Evolutionary conservation across 2,113 vertebrate species (phyloP).

Genomic region (Apodemus sylvaticus): DNA sequence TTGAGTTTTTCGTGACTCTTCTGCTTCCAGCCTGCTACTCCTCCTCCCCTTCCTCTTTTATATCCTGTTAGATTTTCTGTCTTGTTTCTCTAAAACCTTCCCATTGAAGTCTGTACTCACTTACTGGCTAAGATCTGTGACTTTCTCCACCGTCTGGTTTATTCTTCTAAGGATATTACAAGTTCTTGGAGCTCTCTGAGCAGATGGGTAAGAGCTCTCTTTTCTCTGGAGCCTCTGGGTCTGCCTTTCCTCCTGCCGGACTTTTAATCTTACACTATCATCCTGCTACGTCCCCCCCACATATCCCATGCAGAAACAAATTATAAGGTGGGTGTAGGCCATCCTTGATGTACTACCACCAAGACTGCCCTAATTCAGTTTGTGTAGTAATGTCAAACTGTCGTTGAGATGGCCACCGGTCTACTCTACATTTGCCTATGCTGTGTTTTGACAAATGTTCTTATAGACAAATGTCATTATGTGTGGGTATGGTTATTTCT

Average conservation of each 20-base stretch:
- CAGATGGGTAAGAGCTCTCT: neutral
- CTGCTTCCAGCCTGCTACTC: neutral
- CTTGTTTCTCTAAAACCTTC: neutral
- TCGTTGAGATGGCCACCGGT: neutral
- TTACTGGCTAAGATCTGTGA: neutral
- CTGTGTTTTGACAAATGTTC: neutral
- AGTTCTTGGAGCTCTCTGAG: neutral
- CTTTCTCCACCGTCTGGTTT: neutral
- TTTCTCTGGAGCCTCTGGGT: neutral
- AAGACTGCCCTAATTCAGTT: neutral
- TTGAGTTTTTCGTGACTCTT: neutral
- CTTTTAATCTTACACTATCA: slow-evolving; percentile 7
- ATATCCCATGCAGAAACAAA: neutral
- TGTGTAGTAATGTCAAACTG: neutral
- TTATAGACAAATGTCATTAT: neutral
- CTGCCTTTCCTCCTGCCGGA: neutral
- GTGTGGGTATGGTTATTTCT: neutral
- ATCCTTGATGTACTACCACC: neutral
- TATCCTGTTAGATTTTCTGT: neutral
- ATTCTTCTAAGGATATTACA: neutral
- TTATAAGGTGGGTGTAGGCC: neutral
- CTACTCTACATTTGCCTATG: slow-evolving; percentile 14
- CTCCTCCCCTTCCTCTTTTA: neutral
- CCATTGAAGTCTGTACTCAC: neutral
- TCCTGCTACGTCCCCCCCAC: neutral